Base-by-base conservation (phyloP, 2,113 vertebrate species). In the Chroicocephalus ridibundus region DNA sequence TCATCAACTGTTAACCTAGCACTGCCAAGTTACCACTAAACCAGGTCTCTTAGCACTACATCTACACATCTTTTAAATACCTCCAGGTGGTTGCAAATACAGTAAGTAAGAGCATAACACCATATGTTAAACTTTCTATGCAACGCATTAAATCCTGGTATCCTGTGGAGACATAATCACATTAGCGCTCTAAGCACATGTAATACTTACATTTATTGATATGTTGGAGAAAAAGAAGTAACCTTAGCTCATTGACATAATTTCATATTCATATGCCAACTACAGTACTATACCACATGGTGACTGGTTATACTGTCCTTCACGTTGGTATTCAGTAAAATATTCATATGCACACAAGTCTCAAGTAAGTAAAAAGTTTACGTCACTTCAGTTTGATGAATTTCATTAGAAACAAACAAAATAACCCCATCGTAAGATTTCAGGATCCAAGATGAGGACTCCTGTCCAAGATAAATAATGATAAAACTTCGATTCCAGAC, bases 111-210 rank as follows among this genome's bases (percentile, higher is more conserved):
- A 88, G 9, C 36, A n/a, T 58, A 86, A 86, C 38, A 47, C 54
- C 65, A 0, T 60, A 79, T 15, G 36, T 65, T 85, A 90, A 64
- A 90, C 6, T 86, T 96, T n/a, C 76, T 83, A 8, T 26, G 40
- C 58, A 77, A 66, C 68, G 70, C 58, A 83, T 49, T 81, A 86
- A 95, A 94, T 88, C 76, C 71, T 49, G 27, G 31, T 81, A 55
- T 83, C 94, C 94, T 86, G 80, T 58, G 72, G 93, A 86, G 80
- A 83, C 64, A 57, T 83, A 94, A 94, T 93, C 86, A 88, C 49
- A 88, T 96, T 88, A 90, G 34, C 83, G 82, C 31, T 88, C 68
- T 94, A 94, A 93, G 93, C 51, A 81, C 47, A 74, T 62, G 76
- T 92, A 93, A 93, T 81, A 32, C 75, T 93, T 86, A 40, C 36